Evolutionary conservation across 2,888 invertebrate genomes (phyloP), one percentile per base, ranked within the genome.

Genomic region (Aspidiotus rigidus): DNA sequence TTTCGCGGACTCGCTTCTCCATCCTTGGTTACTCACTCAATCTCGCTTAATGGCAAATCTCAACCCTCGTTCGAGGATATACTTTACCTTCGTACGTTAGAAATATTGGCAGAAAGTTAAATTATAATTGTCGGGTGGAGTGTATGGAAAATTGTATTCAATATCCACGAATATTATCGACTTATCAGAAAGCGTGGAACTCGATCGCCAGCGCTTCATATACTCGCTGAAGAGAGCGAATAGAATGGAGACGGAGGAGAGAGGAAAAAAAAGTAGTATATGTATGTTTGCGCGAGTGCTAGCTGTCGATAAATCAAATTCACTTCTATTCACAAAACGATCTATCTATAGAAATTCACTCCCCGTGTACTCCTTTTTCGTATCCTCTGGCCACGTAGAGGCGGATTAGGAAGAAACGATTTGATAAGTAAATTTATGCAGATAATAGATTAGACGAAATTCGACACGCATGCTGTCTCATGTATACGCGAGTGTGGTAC

Each of bases 221-320:
- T 28, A 28, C 28, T 28, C 28, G 28, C 28, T 28, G 28, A 28
- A 28, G 28, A 28, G 28, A 28, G 28, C 5, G 28, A 28, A 28
- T 28, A 28, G 1, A 28, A 28, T 28, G 28, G 5, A 28, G 28
- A 28, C 28, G 28, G 28, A 28, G 28, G 28, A 28, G 28, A 28
- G 28, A 28, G 28, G 28, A 28, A 5, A 5, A 28, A 28, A 28
- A 28, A 28, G 5, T 3, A 28, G 28, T 28, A 28, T n/a, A 5
- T 15, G 5, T 53, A 53, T 53, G 56, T n/a, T 16, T 17, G 56
- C 56, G 15, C 17, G 40, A 41, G 60, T 28, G 60, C 40, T 41
- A 40, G 40, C 60, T 40, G 62, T 62, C 62, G 44, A 62, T 62
- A 62, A 62, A 62, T 62, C 62, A 62, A 62, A 62, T 62, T 62